These are phyloP conservation scores for Anorthoa munda DNA, from an alignment of 2,888 invertebrate species.

Conservation along the genomic window DNA sequence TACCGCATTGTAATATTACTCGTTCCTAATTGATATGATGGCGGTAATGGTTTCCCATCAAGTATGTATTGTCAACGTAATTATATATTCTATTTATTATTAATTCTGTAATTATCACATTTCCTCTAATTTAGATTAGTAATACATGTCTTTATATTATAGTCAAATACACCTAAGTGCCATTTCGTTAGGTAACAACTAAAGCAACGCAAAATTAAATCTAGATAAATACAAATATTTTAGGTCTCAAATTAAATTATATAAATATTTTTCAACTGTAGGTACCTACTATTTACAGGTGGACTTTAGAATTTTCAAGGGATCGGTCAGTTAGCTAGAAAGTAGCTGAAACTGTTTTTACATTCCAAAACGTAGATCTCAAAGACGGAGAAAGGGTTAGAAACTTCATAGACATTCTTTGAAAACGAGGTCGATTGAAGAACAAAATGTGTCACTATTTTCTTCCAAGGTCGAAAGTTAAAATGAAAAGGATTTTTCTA, in stretches of 20 bases:
- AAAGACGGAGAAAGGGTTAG: background rate
- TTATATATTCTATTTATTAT: slow-evolving; percentile 20
- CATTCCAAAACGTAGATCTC: too few species aligned
- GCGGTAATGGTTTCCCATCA: slow-evolving; percentile 26
- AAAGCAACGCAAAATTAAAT: background rate
- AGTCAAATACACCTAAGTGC: too few species aligned
- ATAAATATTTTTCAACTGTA: background rate
- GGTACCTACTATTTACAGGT: too few species aligned
- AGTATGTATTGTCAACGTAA: slow-evolving; percentile 37
- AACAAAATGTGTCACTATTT: background rate
- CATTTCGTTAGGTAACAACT: background rate
- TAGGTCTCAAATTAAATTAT: background rate
- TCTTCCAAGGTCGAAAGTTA: background rate
- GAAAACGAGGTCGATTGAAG: background rate
- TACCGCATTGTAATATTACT: slow-evolving; percentile 23
- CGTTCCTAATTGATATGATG: slow-evolving; percentile 37
- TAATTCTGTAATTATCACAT: slow-evolving; percentile 11
- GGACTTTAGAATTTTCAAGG: background rate
- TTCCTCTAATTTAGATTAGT: slow-evolving; percentile 9
- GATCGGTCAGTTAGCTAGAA: background rate
- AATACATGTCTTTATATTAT: too few species aligned
- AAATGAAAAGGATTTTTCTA: background rate
- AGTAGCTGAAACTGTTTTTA: background rate
- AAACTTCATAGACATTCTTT: background rate
- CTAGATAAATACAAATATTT: background rate